Evolutionary conservation across 2,113 vertebrate species (phyloP).

Genomic region (Sturnus vulgaris): DNA sequence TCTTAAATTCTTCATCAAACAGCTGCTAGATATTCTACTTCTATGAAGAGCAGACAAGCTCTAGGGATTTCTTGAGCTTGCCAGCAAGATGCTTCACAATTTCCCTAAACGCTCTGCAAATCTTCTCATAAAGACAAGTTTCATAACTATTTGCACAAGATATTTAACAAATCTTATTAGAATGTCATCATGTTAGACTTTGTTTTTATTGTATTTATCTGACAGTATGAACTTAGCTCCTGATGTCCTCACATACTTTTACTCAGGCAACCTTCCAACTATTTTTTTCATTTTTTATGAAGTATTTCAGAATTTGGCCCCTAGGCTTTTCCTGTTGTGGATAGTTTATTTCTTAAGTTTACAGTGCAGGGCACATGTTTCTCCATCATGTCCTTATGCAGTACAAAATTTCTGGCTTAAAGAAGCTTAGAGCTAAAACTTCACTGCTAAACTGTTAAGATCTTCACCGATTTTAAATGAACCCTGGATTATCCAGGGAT

Average conservation of each 20-base stretch:
- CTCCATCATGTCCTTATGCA: background rate
- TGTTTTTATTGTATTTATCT: background rate
- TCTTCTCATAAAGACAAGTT: slow-evolving; percentile 10
- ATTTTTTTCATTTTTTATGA: background rate
- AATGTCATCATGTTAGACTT: background rate
- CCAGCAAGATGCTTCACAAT: slow-evolving; percentile 15
- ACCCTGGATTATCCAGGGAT: background rate
- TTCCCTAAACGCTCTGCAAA: slow-evolving; percentile 1
- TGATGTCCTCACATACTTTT: background rate
- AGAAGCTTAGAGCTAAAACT: background rate
- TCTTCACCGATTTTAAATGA: background rate
- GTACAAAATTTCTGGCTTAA: background rate
- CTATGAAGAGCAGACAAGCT: slow-evolving; percentile 16
- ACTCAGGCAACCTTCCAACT: background rate
- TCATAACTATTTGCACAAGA: slow-evolving; percentile 9
- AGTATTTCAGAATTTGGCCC: background rate
- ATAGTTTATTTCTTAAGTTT: background rate
- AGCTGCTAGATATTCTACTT: slow-evolving; percentile 20
- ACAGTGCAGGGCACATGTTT: background rate
- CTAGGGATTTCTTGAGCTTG: background rate
- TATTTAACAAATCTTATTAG: slow-evolving; percentile 25
- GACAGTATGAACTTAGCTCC: background rate
- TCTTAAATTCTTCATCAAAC: slow-evolving; percentile 33
- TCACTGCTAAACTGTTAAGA: background rate
- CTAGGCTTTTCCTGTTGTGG: background rate